phyloP scores from a whole-genome alignment of 2,797 vertebrate genomes.

The Gastrophryne carolinensis region DNA sequence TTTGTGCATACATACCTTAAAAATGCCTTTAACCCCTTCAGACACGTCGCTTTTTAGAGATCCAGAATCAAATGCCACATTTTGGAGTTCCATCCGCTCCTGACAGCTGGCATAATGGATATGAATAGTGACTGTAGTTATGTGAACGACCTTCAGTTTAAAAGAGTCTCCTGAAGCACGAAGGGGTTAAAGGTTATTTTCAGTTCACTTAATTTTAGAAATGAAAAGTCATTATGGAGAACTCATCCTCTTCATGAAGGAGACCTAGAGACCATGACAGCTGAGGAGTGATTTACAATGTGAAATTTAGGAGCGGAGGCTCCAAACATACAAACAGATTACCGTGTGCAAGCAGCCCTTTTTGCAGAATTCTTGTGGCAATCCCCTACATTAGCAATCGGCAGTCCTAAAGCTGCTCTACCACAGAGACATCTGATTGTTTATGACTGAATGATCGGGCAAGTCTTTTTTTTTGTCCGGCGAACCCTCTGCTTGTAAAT shows the following conservation, averaged over 20 bases:
- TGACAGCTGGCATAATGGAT: not conserved
- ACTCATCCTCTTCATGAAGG: constrained; percentile 2
- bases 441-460: too few species aligned
- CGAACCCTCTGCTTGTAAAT: too few species aligned
- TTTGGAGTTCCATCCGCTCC: not conserved
- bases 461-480: too few species aligned
- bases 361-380: too few species aligned
- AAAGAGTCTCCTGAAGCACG: not conserved
- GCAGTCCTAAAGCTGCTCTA: too few species aligned
- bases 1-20: too few species aligned
- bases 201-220: constrained; percentile 42
- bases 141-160: not conserved
- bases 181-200: constrained; percentile 34
- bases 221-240: constrained; percentile 23
- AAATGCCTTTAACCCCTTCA: constrained; percentile 15
- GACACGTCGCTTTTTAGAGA: too few species aligned
- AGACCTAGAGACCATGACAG: not conserved
- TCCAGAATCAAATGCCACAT: not conserved
- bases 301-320: not conserved
- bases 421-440: too few species aligned
- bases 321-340: not conserved
- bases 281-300: not conserved
- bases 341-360: too few species aligned
- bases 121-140: not conserved
- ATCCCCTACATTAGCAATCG: too few species aligned